Evolutionary conservation across 2,888 invertebrate genomes (phyloP).

Genomic region (Periphyllus acericola): DNA sequence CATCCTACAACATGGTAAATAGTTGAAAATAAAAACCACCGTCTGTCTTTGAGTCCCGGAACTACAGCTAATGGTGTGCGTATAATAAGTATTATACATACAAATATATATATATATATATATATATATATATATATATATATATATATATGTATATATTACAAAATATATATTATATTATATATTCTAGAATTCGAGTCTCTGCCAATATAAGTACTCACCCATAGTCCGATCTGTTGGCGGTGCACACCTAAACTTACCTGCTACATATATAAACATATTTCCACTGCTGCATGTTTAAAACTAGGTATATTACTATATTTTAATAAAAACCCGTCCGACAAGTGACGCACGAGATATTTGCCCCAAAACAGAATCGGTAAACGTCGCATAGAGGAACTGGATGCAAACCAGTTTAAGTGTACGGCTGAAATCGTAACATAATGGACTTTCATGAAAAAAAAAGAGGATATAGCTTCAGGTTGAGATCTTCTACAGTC

Average conservation of each 20-base stretch:
- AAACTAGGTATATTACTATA: neutral
- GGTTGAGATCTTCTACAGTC: neutral
- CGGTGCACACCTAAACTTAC: neutral
- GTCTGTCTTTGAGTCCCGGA: neutral
- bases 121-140: too few relatives aligned
- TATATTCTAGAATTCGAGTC: neutral
- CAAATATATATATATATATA: neutral
- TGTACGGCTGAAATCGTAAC: neutral
- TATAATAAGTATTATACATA: neutral
- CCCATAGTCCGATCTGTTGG: neutral
- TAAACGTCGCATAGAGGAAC: slow-evolving; percentile 9
- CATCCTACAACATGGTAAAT: neutral
- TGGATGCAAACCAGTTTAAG: neutral
- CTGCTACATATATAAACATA: neutral
- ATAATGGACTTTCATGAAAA: neutral
- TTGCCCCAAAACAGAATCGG: slow-evolving; percentile 24
- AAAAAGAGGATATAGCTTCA: slow-evolving; percentile 4
- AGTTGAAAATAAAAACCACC: neutral
- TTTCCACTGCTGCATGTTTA: neutral
- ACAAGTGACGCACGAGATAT: neutral
- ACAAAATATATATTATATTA: too few relatives aligned
- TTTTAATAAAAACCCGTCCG: neutral
- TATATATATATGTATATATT: too few relatives aligned
- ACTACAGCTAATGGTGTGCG: neutral
- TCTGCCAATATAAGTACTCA: neutral